These are phyloP conservation scores for Enteromius treurensis DNA, from an alignment of 2,797 vertebrate species.

Conservation along the genomic window DNA sequence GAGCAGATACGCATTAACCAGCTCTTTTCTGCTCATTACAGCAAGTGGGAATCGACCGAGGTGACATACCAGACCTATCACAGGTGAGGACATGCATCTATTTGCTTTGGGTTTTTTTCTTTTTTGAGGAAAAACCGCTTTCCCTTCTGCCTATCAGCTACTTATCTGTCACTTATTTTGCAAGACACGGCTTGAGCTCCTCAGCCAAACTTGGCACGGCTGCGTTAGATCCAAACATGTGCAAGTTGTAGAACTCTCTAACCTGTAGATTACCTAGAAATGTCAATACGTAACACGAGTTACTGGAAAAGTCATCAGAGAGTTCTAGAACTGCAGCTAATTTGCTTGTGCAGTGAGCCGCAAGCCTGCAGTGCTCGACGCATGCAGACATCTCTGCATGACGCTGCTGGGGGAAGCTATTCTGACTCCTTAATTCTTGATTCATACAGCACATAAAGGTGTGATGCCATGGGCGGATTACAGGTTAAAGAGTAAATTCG, in stretches of 20 bases:
- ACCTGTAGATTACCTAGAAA: neutral
- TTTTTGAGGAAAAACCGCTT: neutral
- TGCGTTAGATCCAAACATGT: neutral
- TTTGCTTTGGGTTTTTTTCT: neutral
- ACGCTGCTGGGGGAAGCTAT: conserved; percentile 30
- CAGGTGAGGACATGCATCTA: conserved; percentile 79
- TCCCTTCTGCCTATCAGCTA: neutral
- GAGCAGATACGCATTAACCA: neutral
- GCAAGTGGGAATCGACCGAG: conserved; percentile 97
- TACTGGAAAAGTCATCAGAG: conserved; percentile 5
- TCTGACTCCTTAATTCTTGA: conserved; percentile 51
- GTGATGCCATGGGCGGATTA: conserved; percentile 40
- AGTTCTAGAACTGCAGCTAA: conserved; percentile 33
- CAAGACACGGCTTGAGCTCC: conserved; percentile 10
- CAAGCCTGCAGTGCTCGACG: conserved; percentile 22
- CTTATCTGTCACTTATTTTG: neutral
- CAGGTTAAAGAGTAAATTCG: neutral
- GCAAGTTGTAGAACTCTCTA: conserved; percentile 31
- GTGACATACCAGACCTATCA: conserved; percentile 95
- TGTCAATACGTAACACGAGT: neutral
- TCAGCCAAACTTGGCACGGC: conserved; percentile 1
- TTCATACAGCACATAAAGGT: conserved; percentile 75
- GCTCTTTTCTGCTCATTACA: conserved; percentile 69
- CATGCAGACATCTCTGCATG: conserved; percentile 65
- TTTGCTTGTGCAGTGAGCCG: conserved; percentile 22